A percentile compares a stretch with the other conserved stretches of the same genome.
These are phyloP conservation scores for Petrocephalus schoutedeni DNA, from an alignment of 2,797 vertebrate species.

Conservation along the genomic window DNA sequence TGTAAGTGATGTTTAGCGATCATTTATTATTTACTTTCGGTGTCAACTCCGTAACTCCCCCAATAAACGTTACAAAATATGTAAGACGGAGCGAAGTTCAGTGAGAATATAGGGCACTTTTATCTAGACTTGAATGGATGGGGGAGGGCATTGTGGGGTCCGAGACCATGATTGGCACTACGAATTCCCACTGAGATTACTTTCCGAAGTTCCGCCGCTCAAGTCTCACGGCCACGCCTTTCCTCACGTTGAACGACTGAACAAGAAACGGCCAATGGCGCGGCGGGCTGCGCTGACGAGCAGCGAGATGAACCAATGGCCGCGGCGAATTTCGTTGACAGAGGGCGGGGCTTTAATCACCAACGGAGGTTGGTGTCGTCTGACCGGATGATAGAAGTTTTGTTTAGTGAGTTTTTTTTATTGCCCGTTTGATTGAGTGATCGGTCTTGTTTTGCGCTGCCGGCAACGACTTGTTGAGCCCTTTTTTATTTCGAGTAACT, in stretches of 20 bases:
- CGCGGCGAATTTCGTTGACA: neutral
- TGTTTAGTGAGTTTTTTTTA: slow-evolving; percentile 66
- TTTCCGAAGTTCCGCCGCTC: neutral
- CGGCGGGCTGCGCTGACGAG: neutral
- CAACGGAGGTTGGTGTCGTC: slow-evolving; percentile 63
- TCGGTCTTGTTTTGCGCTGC: slow-evolving; percentile 23
- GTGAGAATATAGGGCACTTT: neutral
- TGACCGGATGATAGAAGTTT: slow-evolving; percentile 75
- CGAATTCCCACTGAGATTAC: slow-evolving; percentile 40
- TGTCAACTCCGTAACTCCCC: neutral
- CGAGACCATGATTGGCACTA: slow-evolving; percentile 30
- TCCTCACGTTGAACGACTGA: slow-evolving; percentile 8
- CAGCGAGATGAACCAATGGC: slow-evolving; percentile 43
- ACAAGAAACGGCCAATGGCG: slow-evolving; percentile 43
- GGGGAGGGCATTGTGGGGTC: neutral
- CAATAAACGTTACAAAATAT: neutral
- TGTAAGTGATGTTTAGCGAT: neutral
- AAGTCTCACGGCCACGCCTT: slow-evolving; percentile 6
- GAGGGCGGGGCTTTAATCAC: slow-evolving; percentile 45
- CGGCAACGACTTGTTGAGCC: neutral
- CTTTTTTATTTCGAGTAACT: neutral
- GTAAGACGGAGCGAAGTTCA: neutral
- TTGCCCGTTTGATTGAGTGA: slow-evolving; percentile 30
- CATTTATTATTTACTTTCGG: neutral
- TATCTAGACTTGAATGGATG: neutral